Base-by-base conservation (phyloP, 2,888 invertebrate genomes). In the Ditula angustiorana region DNA sequence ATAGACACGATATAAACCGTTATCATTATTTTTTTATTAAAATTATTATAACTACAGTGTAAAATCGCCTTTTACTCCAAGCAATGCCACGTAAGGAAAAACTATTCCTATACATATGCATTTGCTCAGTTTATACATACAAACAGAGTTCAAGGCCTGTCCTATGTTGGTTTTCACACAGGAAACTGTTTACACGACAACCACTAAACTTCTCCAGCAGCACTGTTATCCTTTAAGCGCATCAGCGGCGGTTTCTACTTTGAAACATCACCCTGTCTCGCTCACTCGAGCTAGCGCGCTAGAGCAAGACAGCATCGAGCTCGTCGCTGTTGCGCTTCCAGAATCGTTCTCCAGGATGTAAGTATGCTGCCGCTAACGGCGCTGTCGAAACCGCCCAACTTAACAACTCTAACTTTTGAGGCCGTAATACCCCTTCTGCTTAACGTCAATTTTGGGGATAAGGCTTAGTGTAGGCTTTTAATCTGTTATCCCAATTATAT, bases 331-430 rank as follows among this genome's bases (percentile, higher is more conserved):
- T n/a, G n/a, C n/a, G n/a, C n/a, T n/a, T 46, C 30, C 23, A 47
- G 33, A 46, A 23, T 35, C 24, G 44, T 44, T 16, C 10, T 1
- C 16, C 5, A 23, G 35, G 28, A 23, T 8, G 26, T 60, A 28
- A 24, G 41, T 52, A 52, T 41, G 41, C 19, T 41, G 41, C 41
- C 47, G 50, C 63, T 19, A 35, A 53, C 52, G 41, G 62, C 56
- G 10, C 28, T 16, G 49, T 23, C 56, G 56, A 62, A 56, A 49
- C 56, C 47, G 49, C 56, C 37, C 28, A 56, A 63, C 57, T 63
- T 57, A 26, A 13, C 26, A 30, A 24, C 49, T 24, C 8, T 26
- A 62, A 57, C 50, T 53, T 53, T 33, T 23, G 33, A 46, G 35
- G 53, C 23, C 53, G 35, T 33, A 35, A 50, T 30, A 41, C 28